phyloP scores from a whole-genome alignment of 92 coral and sea anemone species.

The Bergia puertoricense region DNA sequence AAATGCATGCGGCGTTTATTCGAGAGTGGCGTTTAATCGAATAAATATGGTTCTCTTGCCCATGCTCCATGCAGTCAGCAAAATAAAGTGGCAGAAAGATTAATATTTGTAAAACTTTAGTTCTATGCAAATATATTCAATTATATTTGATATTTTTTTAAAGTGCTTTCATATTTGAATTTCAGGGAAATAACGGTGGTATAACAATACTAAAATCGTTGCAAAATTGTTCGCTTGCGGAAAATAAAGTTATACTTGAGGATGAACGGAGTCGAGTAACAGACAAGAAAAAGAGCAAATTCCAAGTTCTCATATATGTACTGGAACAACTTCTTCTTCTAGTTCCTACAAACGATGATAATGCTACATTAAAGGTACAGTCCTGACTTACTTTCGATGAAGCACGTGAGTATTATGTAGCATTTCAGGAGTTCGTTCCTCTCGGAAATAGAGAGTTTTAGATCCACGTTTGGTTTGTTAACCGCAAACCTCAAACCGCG shows the following conservation, averaged over 20 bases:
- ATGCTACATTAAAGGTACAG: slow-evolving; percentile 42
- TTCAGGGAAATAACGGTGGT: slow-evolving; percentile 21
- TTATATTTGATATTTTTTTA: slow-evolving; percentile 8
- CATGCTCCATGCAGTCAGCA: slow-evolving; percentile 27
- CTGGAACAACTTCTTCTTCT: slow-evolving; percentile 32
- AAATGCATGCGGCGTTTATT: background rate
- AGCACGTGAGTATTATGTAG: slow-evolving; percentile 42
- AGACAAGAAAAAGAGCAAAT: slow-evolving; percentile 42
- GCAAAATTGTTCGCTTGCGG: slow-evolving; percentile 44
- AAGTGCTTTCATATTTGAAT: slow-evolving; percentile 31
- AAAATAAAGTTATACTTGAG: slow-evolving; percentile 28
- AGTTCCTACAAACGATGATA: slow-evolving; percentile 39
- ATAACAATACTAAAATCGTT: slow-evolving; percentile 40
- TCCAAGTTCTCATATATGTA: slow-evolving; percentile 46
- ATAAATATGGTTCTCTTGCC: slow-evolving; percentile 21
- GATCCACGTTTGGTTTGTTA: too few species aligned
- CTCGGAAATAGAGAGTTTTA: slow-evolving; percentile 10
- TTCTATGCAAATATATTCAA: slow-evolving; percentile 14
- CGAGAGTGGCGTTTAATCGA: background rate
- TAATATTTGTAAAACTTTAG: slow-evolving; percentile 25
- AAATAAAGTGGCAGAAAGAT: slow-evolving; percentile 18
- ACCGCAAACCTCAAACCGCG: too few species aligned
- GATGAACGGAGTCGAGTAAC: slow-evolving; percentile 34
- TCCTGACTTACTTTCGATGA: slow-evolving; percentile 37
- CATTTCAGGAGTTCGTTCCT: slow-evolving; percentile 42